A percentile compares a stretch with the other conserved stretches of the same genome.
Evolutionary conservation across 2,888 invertebrate genomes (phyloP).

Genomic region (Polyploca ridens): DNA sequence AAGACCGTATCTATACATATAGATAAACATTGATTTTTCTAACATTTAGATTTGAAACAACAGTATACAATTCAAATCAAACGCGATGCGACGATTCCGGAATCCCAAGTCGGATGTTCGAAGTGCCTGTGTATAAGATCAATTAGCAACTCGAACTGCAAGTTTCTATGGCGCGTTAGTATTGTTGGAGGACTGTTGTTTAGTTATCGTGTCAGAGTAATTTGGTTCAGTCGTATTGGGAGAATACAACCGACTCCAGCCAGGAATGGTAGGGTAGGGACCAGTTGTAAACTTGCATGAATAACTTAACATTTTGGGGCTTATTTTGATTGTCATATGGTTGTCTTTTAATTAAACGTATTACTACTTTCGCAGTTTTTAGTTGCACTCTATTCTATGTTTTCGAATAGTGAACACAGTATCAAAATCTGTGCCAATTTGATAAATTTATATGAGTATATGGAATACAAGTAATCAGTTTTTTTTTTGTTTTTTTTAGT

Average conservation of each 20-base stretch:
- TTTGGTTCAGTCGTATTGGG: conserved; percentile 32
- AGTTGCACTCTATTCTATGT: not conserved
- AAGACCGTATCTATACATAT: too few species aligned
- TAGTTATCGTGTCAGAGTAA: conserved; percentile 29
- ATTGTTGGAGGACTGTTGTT: conserved; percentile 30
- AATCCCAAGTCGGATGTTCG: not conserved
- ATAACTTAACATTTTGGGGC: conserved; percentile 3
- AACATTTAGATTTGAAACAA: not conserved
- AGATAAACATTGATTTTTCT: not conserved
- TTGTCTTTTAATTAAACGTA: not conserved
- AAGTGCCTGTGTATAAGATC: conserved; percentile 46
- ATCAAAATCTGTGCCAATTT: too few species aligned
- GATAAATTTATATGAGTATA: too few species aligned
- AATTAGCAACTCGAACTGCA: conserved; percentile 44
- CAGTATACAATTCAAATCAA: not conserved
- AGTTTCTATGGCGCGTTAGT: conserved; percentile 22
- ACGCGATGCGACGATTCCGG: not conserved
- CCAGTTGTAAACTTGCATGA: conserved; percentile 17
- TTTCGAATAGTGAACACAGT: too few species aligned
- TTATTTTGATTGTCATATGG: conserved; percentile 3
- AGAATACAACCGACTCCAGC: not conserved
- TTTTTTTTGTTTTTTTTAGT: too few species aligned
- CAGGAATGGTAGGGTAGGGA: conserved; percentile 1
- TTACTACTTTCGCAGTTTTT: too few species aligned
- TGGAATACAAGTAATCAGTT: too few species aligned